These are phyloP conservation scores for Cantharis flavilabris DNA, from an alignment of 2,888 invertebrate species.

Conservation along the genomic window DNA sequence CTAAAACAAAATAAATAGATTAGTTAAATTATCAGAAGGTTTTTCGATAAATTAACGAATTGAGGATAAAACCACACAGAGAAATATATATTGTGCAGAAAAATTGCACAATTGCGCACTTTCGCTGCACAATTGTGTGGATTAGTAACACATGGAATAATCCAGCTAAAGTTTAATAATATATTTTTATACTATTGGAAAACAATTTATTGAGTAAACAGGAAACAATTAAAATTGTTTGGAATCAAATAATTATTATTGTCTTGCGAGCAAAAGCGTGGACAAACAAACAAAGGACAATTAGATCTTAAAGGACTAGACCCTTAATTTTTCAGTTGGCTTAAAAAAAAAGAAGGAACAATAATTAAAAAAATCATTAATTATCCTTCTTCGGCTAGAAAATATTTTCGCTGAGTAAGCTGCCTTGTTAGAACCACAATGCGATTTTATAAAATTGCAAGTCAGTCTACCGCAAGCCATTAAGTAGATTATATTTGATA, in stretches of 20 bases:
- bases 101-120: no score
- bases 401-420: background rate
- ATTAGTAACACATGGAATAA: no score
- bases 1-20: conserved; percentile 61
- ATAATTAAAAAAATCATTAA: background rate
- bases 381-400: background rate
- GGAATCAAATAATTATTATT: no score
- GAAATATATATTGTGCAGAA: no score
- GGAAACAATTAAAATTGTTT: no score
- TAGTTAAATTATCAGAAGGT: background rate
- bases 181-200: no score
- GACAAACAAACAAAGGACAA: background rate
- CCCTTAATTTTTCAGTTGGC: background rate
- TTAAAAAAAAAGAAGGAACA: background rate
- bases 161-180: no score
- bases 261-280: no score
- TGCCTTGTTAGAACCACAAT: background rate
- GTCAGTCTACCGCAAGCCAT: conserved; percentile 2
- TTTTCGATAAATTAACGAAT: no score
- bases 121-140: no score
- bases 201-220: no score
- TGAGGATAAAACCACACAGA: no score
- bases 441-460: background rate
- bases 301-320: background rate
- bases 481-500: background rate